Evolutionary conservation across 2,888 invertebrate species (phyloP), one percentile per base, ranked within the genome.

Genomic region (Tetragonula carbonaria): DNA sequence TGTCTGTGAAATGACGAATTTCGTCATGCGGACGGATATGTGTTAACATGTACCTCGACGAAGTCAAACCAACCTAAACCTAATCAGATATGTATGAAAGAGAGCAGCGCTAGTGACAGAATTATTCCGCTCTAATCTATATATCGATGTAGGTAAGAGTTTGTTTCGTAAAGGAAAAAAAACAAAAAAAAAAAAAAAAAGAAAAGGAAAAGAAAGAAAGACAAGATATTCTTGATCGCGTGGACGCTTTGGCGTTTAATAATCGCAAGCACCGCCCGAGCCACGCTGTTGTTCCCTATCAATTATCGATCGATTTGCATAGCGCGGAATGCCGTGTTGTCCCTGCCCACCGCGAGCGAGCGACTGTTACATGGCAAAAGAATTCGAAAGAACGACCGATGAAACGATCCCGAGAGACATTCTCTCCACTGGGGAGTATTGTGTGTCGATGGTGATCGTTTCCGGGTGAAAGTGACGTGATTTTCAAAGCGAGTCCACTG

Each of bases 1-100:
- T 28, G 28, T 28, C 28, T 28, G 28, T 28, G 28, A 28, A 28
- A 28, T 28, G 28, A 28, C 28, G 28, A 28, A 28, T 28, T 28
- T 28, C 28, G 28, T 28, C 28, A 28, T 28, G 28, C 28, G 28
- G 28, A 28, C 28, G 28, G 28, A 28, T 28, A 2, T 28, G 28
- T 28, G 28, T 28, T 90, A 90, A 91, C 89, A 91, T 91, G 91
- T 90, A 91, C 88, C 90, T 88, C 83, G 75, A 84, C 75, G 81
- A 87, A 86, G 87, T 88, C 78, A 82, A 83, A 55, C 82, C 85
- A 85, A 89, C 80, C 53, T 13, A 57, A 57, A 57, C 14, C n/a
- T 57, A 57, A n/a, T 57, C 57, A n/a, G 14, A 45, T 8, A 8
- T 1, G 2, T n/a, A n/a, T 59, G 14, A 77, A 63, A 77, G 68